Conservation (phyloP, 2,113 vertebrate species). For the Ranitomeya imitator region DNA sequence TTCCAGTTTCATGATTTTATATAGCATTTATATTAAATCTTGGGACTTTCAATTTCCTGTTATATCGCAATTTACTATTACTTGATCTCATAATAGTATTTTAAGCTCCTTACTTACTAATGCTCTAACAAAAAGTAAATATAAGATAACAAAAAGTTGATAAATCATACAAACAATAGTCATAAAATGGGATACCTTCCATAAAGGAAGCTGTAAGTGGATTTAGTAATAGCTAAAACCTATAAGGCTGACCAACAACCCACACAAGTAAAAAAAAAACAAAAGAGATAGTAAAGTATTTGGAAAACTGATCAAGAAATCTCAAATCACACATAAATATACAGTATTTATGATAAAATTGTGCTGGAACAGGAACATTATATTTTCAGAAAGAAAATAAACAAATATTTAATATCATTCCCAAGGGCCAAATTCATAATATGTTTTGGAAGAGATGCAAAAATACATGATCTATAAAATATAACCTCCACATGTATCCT, state of each 20-base stretch:
- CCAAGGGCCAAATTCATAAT: neutral
- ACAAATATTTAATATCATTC: neutral
- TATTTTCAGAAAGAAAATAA: neutral
- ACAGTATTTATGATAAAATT: neutral
- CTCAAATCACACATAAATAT: neutral
- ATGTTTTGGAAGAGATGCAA: conserved; percentile 19
- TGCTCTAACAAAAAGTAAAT: no score
- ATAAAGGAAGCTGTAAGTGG: no score
- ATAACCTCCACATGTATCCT: conserved; percentile 4
- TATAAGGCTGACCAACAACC: neutral
- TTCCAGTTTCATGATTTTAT: no score
- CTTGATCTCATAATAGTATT: no score
- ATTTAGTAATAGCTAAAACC: no score
- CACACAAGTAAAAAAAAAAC: neutral
- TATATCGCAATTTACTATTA: no score
- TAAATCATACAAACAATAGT: no score
- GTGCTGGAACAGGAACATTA: neutral
- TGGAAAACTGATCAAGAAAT: neutral
- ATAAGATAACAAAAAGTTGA: no score
- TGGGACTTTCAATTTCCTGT: no score
- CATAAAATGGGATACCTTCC: no score
- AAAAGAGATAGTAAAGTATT: neutral
- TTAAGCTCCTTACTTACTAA: no score
- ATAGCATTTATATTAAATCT: no score
- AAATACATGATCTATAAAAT: conserved; percentile 26